These are phyloP conservation scores for Pollimyrus isidori DNA, from an alignment of 2,113 vertebrate genomes.

Conservation along the genomic window DNA sequence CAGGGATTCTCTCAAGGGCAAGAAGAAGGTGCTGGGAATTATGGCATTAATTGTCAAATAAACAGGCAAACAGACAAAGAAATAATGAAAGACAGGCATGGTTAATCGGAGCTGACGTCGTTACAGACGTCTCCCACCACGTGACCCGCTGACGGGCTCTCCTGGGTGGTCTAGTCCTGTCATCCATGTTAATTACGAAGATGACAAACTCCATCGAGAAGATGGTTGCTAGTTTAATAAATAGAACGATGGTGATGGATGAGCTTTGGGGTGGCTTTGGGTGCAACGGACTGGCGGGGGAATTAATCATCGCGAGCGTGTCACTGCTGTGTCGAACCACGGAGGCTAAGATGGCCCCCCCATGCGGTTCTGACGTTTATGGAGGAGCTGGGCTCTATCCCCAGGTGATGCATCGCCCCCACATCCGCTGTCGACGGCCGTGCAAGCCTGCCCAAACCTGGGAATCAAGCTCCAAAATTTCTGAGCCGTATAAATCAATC, in stretches of 20 bases:
- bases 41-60: slow-evolving; percentile 41
- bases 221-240: slow-evolving; percentile 53
- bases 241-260: slow-evolving; percentile 60
- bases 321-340: slow-evolving; percentile 19
- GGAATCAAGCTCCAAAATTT: slow-evolving; percentile 25
- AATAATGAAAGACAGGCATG: slow-evolving; percentile 27
- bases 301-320: slow-evolving; percentile 47
- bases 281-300: slow-evolving; percentile 37
- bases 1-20: slow-evolving; percentile 25
- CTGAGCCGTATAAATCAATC: slow-evolving; percentile 28
- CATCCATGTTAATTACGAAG: slow-evolving; percentile 64
- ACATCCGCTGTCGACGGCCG: slow-evolving; percentile 14
- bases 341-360: background rate
- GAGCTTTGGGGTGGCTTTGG: slow-evolving; percentile 43
- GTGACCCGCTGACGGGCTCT: slow-evolving; percentile 26
- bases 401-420: slow-evolving; percentile 23
- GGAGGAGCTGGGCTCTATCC: background rate
- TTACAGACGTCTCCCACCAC: slow-evolving; percentile 19
- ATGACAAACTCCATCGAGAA: slow-evolving; percentile 54
- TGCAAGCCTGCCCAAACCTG: slow-evolving; percentile 3
- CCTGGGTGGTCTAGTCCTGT: slow-evolving; percentile 39
- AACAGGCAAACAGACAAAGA: slow-evolving; percentile 45
- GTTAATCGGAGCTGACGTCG: slow-evolving; percentile 38
- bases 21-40: slow-evolving; percentile 37
- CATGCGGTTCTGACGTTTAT: background rate